Evolutionary conservation across 2,113 vertebrate genomes (phyloP), one percentile per base, ranked within the genome.

Genomic region (Percina caprodes): DNA sequence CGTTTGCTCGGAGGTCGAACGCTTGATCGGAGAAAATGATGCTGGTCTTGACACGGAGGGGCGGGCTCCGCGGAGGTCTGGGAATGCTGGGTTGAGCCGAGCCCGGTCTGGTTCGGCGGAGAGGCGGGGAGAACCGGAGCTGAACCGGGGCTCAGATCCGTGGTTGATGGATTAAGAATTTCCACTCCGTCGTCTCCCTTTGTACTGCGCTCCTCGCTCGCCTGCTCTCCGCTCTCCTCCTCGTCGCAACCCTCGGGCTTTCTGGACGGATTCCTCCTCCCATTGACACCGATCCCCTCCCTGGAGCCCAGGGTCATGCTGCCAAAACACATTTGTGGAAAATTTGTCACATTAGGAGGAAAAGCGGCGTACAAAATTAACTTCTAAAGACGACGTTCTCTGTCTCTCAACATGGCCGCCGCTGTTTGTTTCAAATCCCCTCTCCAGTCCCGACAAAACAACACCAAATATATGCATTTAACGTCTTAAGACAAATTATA

Each of bases 391-490:
- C 94, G 93, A 88, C 92, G 93, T 92, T 92, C 87, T 90, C 94
- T 95, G 93, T 94, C 95, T 96, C 96, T 97, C 97, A 99, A 99
- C 97, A 99, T 99, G 98, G 98, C 98, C 97, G 98, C 98, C 98
- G 96, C 97, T 98, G 98, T 99, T 99, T 99, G 97, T 97, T 96
- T 97, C 97, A 96, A 97, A 97, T 97, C 96, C 97, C 96, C 95
- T 96, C 96, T 94, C 95, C 94, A 79, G 97, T 97, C 97, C 97
- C 96, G 96, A 96, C 95, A 94, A 95, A 96, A 96, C 95, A 95
- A 95, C 94, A 93, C 93, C 93, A 95, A 95, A 95, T 87, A 91
- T 89, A 87, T 78, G 62, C 60, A 90, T 88, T 86, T 78, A 84
- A 78, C 76, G 62, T 69, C 33, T 69, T 19, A 3, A 59, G 45